A percentile compares a stretch with the other conserved stretches of the same genome.
Conservation (phyloP, 2,888 invertebrate species). For the Corythucha ciliata region DNA sequence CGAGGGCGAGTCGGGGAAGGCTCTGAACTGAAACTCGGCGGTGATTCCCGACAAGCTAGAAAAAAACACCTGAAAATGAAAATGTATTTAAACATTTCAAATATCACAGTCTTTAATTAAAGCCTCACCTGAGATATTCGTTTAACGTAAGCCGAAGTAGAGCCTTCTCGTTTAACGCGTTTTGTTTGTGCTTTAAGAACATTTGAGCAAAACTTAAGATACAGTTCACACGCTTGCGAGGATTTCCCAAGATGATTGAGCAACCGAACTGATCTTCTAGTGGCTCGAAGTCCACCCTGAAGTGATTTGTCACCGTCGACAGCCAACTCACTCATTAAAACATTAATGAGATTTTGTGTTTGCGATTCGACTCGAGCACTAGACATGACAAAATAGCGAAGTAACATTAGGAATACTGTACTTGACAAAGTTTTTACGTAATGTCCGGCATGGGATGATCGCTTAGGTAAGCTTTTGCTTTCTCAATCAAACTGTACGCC, state of each 20-base stretch:
- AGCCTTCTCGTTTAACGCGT: conserved; percentile 69
- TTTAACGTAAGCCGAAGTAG: conserved; percentile 67
- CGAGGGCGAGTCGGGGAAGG: conserved; percentile 67
- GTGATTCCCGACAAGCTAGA: conserved; percentile 67
- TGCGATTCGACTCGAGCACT: conserved; percentile 58
- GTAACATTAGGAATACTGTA: conserved; percentile 2
- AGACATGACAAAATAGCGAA: conserved; percentile 40
- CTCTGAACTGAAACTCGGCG: conserved; percentile 59
- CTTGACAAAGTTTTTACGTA: conserved; percentile 41
- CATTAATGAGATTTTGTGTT: conserved; percentile 69
- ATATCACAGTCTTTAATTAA: neutral
- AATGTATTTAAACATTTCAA: conserved; percentile 36
- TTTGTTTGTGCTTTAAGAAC: conserved; percentile 72
- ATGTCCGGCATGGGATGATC: conserved; percentile 37
- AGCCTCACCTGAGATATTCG: conserved; percentile 56
- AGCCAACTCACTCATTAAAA: conserved; percentile 78
- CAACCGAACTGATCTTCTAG: conserved; percentile 71
- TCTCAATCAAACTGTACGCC: conserved; percentile 71
- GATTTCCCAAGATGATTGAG: conserved; percentile 67
- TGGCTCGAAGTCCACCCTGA: conserved; percentile 73
- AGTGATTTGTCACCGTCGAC: conserved; percentile 82
- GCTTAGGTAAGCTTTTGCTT: conserved; percentile 49
- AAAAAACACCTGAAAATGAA: conserved; percentile 66
- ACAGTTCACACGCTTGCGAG: conserved; percentile 68
- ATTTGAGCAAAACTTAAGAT: conserved; percentile 69